Conservation (phyloP, 2,113 vertebrate species). For the Ceyx cyanopectus region DNA sequence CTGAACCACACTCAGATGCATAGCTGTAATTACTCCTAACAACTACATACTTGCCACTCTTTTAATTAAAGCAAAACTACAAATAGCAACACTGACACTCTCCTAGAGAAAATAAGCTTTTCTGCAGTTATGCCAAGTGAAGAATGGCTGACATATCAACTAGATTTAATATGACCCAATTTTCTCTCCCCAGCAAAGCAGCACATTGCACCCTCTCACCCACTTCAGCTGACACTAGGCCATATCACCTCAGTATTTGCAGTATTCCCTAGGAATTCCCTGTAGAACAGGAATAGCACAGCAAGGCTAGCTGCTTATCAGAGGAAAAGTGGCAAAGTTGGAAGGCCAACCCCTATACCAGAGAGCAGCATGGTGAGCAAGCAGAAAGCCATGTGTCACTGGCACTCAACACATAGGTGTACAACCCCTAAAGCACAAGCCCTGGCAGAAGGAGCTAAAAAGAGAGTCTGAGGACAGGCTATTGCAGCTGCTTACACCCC, state of each 20-base stretch:
- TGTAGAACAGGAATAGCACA: conserved; percentile 26
- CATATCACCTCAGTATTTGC: background rate
- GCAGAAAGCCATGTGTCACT: background rate
- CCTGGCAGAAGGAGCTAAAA: conserved; percentile 5
- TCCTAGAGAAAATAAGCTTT: conserved; percentile 73
- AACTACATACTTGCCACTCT: conserved; percentile 61
- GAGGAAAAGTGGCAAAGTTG: background rate
- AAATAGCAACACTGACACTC: conserved; percentile 50
- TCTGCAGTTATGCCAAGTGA: background rate
- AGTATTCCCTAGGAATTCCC: conserved; percentile 46
- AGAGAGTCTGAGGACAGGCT: conserved; percentile 12
- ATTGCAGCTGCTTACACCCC: conserved; percentile 35
- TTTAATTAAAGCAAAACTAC: conserved; percentile 60
- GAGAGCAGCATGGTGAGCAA: background rate
- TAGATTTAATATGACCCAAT: background rate
- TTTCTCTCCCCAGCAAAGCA: background rate
- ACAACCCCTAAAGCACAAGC: background rate
- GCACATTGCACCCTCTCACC: background rate
- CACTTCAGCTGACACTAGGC: background rate
- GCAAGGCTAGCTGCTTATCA: background rate
- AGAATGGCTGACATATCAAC: background rate
- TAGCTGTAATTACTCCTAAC: conserved; percentile 59
- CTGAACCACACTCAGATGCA: conserved; percentile 33
- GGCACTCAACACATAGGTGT: conserved; percentile 38
- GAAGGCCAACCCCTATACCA: background rate